These are phyloP conservation scores for Venturia canescens DNA, from an alignment of 1,140 invertebrate species.

Conservation along the genomic window DNA sequence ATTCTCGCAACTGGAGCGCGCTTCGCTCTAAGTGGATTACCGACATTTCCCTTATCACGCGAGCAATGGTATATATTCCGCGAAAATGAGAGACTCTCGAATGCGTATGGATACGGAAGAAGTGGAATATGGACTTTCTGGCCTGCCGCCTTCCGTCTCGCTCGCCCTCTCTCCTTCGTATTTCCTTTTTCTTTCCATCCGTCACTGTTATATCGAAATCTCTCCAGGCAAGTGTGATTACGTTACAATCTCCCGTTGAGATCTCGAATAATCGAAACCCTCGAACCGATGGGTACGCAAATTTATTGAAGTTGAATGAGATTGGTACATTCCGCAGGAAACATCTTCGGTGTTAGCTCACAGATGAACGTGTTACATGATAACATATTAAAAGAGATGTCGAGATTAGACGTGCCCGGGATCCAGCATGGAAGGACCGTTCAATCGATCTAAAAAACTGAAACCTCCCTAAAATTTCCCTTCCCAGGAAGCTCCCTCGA, in stretches of 20 bases:
- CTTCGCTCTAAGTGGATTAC: constrained; percentile 51
- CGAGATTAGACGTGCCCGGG: no score
- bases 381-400: no score
- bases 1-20: constrained; percentile 32
- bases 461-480: no score
- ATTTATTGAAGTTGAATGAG: background rate
- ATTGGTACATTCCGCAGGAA: background rate
- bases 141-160: background rate
- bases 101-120: constrained; percentile 41
- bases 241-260: constrained; percentile 28
- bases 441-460: no score
- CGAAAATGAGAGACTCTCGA: constrained; percentile 42
- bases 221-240: constrained; percentile 23
- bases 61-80: background rate
- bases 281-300: background rate
- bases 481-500: no score
- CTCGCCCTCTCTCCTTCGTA: no score
- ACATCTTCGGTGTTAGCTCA: background rate
- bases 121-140: constrained; percentile 10
- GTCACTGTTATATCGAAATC: background rate
- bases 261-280: constrained; percentile 38
- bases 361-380: background rate
- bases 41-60: constrained; percentile 53
- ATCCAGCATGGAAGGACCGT: no score
- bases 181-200: no score